Conservation (phyloP, 2,113 vertebrate genomes). For the Pteronura brasiliensis region DNA sequence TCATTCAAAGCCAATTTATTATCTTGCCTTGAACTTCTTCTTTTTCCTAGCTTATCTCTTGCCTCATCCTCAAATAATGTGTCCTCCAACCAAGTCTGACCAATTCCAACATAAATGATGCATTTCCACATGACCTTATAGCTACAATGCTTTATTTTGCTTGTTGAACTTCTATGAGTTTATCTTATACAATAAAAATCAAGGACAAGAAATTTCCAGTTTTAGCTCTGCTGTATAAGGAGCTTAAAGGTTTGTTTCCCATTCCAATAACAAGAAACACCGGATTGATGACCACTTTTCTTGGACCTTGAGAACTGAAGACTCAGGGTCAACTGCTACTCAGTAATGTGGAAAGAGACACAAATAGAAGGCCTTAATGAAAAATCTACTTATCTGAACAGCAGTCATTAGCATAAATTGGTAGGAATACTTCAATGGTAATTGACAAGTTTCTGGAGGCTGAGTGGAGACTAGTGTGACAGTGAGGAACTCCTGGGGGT, state of each 20-base stretch:
- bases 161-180: too few species aligned
- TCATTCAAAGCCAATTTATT: background rate
- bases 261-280: background rate
- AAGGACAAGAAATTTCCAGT: background rate
- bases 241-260: background rate
- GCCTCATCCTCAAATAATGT: too few species aligned
- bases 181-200: background rate
- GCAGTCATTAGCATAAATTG: background rate
- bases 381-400: background rate
- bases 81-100: too few species aligned
- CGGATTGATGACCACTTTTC: background rate
- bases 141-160: too few species aligned
- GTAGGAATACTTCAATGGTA: background rate
- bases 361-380: too few species aligned
- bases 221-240: background rate
- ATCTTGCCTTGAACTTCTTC: background rate
- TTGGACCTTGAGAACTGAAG: background rate
- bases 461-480: background rate
- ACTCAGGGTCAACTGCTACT: background rate
- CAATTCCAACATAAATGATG: too few species aligned
- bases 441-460: background rate
- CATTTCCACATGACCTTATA: too few species aligned
- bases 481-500: background rate
- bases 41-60: too few species aligned
- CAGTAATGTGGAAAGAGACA: background rate